Evolutionary conservation across 1,140 invertebrate genomes (phyloP).

Genomic region (Drosophila asahinai): DNA sequence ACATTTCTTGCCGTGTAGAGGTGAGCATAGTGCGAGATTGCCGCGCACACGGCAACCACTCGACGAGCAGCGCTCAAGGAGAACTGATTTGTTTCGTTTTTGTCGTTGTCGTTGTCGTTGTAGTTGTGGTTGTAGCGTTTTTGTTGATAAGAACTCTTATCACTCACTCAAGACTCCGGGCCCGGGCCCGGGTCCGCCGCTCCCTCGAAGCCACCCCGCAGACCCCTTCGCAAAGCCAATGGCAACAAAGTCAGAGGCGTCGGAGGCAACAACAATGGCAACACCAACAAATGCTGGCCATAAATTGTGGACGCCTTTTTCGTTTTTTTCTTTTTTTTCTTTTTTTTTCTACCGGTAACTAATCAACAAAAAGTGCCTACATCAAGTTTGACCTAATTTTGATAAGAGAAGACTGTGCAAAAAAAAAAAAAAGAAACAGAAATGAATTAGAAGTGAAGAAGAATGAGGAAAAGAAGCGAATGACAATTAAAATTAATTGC

Average conservation of each 20-base stretch:
- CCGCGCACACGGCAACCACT: slow-evolving; percentile 43
- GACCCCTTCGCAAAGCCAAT: slow-evolving; percentile 1
- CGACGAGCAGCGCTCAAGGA: slow-evolving; percentile 30
- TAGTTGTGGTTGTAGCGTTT: slow-evolving; percentile 13
- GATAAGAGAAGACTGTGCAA: slow-evolving; percentile 66
- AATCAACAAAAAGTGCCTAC: slow-evolving; percentile 69
- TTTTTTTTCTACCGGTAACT: slow-evolving; percentile 29
- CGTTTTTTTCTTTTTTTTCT: not conserved
- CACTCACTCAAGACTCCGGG: slow-evolving; percentile 10
- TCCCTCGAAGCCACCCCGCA: not conserved
- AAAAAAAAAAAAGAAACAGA: slow-evolving; percentile 15
- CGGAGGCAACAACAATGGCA: no score
- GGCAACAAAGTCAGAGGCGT: slow-evolving; percentile 9
- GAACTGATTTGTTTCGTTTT: slow-evolving; percentile 57
- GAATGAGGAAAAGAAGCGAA: slow-evolving; percentile 16
- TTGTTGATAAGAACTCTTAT: slow-evolving; percentile 45
- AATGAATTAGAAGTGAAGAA: slow-evolving; percentile 3
- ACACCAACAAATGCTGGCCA: slow-evolving; percentile 11
- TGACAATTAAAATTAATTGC: slow-evolving; percentile 62
- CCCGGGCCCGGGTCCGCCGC: no score
- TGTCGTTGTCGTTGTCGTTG: slow-evolving; percentile 10
- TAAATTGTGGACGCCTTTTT: slow-evolving; percentile 29
- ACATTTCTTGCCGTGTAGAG: not conserved
- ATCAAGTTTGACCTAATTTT: slow-evolving; percentile 75
- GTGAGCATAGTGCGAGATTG: slow-evolving; percentile 12